Evolutionary conservation across 2,888 invertebrate genomes (phyloP).

Genomic region (Gymnocheta viridis): DNA sequence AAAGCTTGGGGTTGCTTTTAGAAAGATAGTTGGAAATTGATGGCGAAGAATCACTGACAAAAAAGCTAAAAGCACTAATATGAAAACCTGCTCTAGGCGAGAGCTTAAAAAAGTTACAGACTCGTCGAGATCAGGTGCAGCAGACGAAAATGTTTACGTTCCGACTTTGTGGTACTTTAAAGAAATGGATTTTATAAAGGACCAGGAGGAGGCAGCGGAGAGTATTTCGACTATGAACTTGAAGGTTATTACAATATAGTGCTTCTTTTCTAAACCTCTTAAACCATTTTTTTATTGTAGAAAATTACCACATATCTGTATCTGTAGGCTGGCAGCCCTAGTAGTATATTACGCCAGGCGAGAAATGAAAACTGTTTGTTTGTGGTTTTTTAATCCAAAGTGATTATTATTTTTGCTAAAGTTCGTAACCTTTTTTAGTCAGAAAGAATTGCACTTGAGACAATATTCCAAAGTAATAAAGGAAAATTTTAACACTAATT

Average conservation of each 20-base stretch:
- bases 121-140: constrained; percentile 7
- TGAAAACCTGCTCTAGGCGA: constrained; percentile 7
- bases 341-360: too few relatives aligned
- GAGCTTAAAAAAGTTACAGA: too few relatives aligned
- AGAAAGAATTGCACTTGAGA: too few relatives aligned
- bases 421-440: too few relatives aligned
- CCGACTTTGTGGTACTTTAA: constrained; percentile 17
- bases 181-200: constrained; percentile 19
- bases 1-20: constrained; percentile 9
- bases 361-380: too few relatives aligned
- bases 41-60: constrained; percentile 1
- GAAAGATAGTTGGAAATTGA: constrained; percentile 21
- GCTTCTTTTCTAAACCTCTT: not conserved
- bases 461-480: too few relatives aligned
- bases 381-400: too few relatives aligned
- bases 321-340: too few relatives aligned
- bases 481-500: too few relatives aligned
- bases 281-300: constrained; percentile 1
- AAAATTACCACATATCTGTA: constrained; percentile 13
- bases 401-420: too few relatives aligned
- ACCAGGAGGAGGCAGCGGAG: constrained; percentile 20
- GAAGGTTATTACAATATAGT: constrained; percentile 2
- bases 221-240: constrained; percentile 9
- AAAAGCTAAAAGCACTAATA: constrained; percentile 6
- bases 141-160: constrained; percentile 15